These are phyloP conservation scores for Subanguina moxae DNA, from an alignment of 1,140 invertebrate species.

Conservation along the genomic window DNA sequence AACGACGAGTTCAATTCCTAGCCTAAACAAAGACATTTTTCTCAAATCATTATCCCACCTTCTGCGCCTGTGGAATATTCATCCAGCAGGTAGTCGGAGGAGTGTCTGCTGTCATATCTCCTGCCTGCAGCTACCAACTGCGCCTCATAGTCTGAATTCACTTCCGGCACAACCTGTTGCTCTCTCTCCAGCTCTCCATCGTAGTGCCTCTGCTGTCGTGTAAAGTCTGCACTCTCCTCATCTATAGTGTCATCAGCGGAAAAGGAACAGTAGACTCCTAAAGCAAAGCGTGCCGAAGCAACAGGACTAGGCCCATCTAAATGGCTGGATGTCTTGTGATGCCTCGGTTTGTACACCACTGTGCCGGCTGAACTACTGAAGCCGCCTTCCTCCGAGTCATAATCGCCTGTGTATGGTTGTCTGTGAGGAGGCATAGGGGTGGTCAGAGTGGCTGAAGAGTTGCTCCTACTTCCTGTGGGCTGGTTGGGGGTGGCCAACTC, in stretches of 20 bases:
- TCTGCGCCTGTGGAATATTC: slow-evolving; percentile 4
- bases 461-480: neutral
- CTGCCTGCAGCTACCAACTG: slow-evolving; percentile 39
- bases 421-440: neutral
- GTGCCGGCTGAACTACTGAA: slow-evolving; percentile 1
- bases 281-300: neutral
- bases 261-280: neutral
- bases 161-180: neutral
- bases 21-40: too few species aligned
- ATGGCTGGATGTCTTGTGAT: slow-evolving; percentile 1
- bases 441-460: neutral
- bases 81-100: slow-evolving; percentile 1
- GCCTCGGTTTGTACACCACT: neutral
- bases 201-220: neutral
- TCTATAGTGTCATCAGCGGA: neutral
- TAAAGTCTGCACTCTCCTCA: neutral
- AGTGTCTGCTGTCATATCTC: slow-evolving; percentile 31
- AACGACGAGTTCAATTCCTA: too few species aligned
- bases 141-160: slow-evolving; percentile 29
- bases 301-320: neutral
- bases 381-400: slow-evolving; percentile 1
- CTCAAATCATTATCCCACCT: neutral
- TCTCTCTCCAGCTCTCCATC: neutral
- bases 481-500: neutral
- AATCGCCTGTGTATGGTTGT: neutral